Evolutionary conservation across 2,113 vertebrate genomes (phyloP).

Genomic region (Oxygymnocypris stewartii): DNA sequence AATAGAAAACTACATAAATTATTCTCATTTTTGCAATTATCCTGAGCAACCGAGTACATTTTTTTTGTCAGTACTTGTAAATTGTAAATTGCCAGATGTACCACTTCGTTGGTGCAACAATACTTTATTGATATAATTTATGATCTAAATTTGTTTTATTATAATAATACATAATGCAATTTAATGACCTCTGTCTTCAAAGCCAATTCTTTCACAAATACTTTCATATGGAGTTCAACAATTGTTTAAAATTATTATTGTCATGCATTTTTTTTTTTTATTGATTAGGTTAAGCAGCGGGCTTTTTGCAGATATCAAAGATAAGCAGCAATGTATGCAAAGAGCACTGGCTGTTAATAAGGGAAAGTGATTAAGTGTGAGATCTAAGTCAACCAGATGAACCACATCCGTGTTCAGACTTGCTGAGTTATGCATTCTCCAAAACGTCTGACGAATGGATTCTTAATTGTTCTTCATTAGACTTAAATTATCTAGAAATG

Average conservation of each 20-base stretch:
- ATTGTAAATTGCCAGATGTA: background rate
- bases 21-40: background rate
- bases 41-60: background rate
- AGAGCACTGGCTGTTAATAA: slow-evolving; percentile 7
- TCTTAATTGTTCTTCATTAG: background rate
- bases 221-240: background rate
- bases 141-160: background rate
- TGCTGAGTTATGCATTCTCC: background rate
- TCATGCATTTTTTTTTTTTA: background rate
- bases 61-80: background rate
- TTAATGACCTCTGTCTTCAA: background rate
- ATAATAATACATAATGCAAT: background rate
- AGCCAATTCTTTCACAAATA: background rate
- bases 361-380: background rate
- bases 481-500: background rate
- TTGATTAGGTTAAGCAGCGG: background rate
- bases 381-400: background rate
- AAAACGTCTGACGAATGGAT: background rate
- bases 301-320: slow-evolving; percentile 4
- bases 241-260: background rate
- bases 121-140: background rate
- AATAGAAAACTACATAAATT: background rate
- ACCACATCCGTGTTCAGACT: background rate
- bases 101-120: background rate
- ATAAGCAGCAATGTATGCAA: background rate